Evolutionary conservation across 2,888 invertebrate genomes (phyloP).

Genomic region (Gisinianus flammeolus): DNA sequence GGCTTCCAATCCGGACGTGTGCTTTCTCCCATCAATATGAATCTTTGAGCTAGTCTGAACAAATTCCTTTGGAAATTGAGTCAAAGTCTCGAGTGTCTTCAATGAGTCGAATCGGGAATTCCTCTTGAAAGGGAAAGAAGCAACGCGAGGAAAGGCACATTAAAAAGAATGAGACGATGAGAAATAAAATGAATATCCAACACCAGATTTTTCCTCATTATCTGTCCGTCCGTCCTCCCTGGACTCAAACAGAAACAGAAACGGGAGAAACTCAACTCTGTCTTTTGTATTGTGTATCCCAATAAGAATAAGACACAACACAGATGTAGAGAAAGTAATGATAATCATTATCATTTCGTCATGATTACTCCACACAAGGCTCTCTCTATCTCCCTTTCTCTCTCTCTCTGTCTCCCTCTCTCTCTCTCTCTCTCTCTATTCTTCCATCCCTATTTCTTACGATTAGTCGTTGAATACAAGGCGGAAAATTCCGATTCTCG

Average conservation of each 20-base stretch:
- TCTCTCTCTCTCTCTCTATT: no score
- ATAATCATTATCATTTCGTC: conserved; percentile 4
- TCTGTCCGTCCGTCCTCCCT: not conserved
- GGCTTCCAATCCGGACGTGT: not conserved
- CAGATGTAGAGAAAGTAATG: conserved; percentile 1
- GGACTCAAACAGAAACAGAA: not conserved
- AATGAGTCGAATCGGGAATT: not conserved
- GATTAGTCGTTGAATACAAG: no score
- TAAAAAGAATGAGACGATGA: no score
- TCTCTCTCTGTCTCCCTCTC: no score
- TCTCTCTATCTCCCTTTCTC: no score
- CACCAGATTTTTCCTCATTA: conserved; percentile 18
- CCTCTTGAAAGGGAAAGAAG: not conserved
- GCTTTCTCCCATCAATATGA: not conserved
- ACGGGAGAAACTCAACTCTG: not conserved
- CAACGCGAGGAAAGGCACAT: no score
- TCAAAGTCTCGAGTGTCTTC: not conserved
- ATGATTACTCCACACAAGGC: not conserved
- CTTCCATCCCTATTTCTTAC: not conserved
- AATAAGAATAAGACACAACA: no score
- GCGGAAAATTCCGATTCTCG: not conserved
- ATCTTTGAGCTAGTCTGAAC: no score
- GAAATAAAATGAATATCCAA: conserved; percentile 1
- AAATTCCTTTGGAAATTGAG: no score
- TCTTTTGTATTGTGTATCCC: no score